Evolutionary conservation across 2,797 vertebrate species (phyloP), one percentile per base, ranked within the genome.

Genomic region (Australoheros facetus): DNA sequence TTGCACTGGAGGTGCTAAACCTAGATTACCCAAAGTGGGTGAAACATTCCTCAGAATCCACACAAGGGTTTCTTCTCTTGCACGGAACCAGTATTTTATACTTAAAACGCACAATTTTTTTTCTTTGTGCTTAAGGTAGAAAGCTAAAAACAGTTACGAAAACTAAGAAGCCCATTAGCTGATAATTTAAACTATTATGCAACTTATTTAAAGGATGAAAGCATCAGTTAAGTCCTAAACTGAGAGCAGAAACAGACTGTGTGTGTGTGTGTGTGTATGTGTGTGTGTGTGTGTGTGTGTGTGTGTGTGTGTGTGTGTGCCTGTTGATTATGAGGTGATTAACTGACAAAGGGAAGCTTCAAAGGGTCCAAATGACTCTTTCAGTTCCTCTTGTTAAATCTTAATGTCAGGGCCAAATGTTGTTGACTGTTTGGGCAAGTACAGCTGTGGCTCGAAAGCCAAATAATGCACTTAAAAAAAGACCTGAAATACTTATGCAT

Each of bases 381-480:
- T 84, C 42, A 81, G 86, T 82, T 90, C 85, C 85, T 87, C 91
- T 91, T 81, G 87, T 89, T 90, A 90, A 92, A 89, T 37, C 78
- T 76, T 81, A 87, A 87, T 59, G 84, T 80, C 66, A 0, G 74
- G 60, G 60, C 85, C 93, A 93, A 89, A 93, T 87, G 87, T 79
- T 74, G 71, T 69, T 60, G 73, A 21, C 30, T 72, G 78, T 76
- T 81, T 85, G 77, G 77, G 56, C 55, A 57, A 75, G 42, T 11
- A 26, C 42, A 75, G 23, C 74, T 66, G 57, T 17, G 7, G 12
- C 73, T 45, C 19, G 59, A 66, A 28, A 71, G 26, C 9, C 48
- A 42, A 23, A 19, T 7, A 69, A 21, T 37, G n/a, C 19, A 57
- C 23, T 42, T 42, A 5, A 6, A 45, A 45, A 64, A 28, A 42